phyloP scores from a whole-genome alignment of 2,113 vertebrate species.

The Lathamus discolor region DNA sequence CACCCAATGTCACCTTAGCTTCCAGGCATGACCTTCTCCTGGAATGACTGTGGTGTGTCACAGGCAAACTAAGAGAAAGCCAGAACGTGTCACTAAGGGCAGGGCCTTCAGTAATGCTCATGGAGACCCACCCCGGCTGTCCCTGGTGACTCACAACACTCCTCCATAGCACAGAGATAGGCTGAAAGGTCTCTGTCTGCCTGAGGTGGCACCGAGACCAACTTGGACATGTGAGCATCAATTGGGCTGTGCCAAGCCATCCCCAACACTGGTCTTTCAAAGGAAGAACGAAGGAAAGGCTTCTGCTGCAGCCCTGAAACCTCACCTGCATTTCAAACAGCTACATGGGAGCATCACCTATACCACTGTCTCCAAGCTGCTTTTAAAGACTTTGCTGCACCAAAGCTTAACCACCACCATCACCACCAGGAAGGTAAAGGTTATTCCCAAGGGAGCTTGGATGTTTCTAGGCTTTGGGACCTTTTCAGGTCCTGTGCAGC shows the following conservation, averaged over 20 bases:
- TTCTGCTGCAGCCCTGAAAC: not conserved
- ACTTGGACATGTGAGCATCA: not conserved
- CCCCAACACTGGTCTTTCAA: too few species aligned
- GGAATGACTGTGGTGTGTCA: not conserved
- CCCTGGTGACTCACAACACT: not conserved
- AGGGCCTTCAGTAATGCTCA: not conserved
- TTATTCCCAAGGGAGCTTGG: not conserved
- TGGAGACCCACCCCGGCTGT: not conserved
- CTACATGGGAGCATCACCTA: not conserved
- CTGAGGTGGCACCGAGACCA: not conserved
- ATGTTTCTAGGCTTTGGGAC: not conserved
- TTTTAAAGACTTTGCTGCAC: not conserved
- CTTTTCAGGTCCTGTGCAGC: not conserved
- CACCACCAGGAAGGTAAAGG: not conserved
- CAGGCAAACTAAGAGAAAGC: not conserved
- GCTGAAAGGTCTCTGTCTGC: not conserved
- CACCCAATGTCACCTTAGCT: not conserved
- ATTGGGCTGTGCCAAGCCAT: not conserved
- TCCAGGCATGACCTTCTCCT: not conserved
- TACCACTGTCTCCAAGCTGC: accelerated
- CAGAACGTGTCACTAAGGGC: not conserved
- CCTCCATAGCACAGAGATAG: not conserved
- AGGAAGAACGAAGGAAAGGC: not conserved
- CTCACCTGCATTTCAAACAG: not conserved
- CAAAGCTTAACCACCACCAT: not conserved